Evolutionary conservation across 2,113 vertebrate species (phyloP), one percentile per base, ranked within the genome.

Genomic region (Chascanopsetta lugubris): DNA sequence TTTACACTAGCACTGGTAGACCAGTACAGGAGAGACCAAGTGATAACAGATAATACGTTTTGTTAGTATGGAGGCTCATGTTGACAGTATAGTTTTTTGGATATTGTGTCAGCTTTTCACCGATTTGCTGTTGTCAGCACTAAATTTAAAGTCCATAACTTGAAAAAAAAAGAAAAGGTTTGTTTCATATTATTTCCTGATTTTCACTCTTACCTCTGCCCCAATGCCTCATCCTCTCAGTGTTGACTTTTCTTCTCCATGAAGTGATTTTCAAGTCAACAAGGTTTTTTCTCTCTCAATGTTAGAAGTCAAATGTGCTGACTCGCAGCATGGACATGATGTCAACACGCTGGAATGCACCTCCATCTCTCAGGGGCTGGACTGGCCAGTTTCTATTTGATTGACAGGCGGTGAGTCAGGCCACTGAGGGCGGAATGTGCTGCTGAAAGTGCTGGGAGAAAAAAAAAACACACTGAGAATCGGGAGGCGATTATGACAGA

Each of bases 391-490:
- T 75, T 30, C 38, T 61, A 29, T 72, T 54, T 88, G 84, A 85
- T 66, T 85, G 89, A 85, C 84, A 85, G 56, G 20, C 65, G 66
- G 61, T 72, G 61, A 74, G 61, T 67, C 57, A 70, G 69, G 45
- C 46, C 43, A 56, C 46, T 51, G 38, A 82, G 59, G 57, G 22
- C 40, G 53, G 53, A 83, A 56, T 51, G 47, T 47, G 65, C n/a
- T 13, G 40, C 48, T 40, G 70, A 83, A 51, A 64, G 38, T 3
- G 24, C 6, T 12, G 13, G 51, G 56, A 38, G 58, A 67, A 70
- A 27, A 26, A 6, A 45, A 3, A 20, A 45, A 17, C 5, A 7
- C 38, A 42, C 29, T 48, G 32, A 53, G 30, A 21, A n/a, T n/a
- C n/a, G n/a, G n/a, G n/a, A 38, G n/a, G 25, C 22, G 54, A 50